Evolutionary conservation across 2,113 vertebrate species (phyloP).

Genomic region (Corythornis cristatus): DNA sequence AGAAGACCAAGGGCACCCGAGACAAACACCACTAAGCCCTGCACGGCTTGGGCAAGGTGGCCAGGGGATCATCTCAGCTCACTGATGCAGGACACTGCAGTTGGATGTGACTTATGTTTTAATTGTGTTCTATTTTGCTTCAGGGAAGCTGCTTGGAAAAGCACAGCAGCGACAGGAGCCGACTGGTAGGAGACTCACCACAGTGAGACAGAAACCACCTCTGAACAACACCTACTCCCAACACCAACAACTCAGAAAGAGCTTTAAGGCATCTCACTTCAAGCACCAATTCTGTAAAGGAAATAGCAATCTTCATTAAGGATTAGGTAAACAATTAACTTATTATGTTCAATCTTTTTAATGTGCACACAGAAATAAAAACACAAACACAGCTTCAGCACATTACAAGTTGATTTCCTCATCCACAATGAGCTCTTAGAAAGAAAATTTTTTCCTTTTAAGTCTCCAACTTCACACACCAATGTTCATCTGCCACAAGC

Average conservation of each 20-base stretch:
- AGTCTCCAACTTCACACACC: neutral
- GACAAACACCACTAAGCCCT: neutral
- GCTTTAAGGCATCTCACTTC: conserved; percentile 2
- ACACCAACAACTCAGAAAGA: neutral
- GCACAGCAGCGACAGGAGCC: neutral
- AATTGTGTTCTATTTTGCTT: neutral
- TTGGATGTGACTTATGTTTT: neutral
- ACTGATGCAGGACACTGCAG: neutral
- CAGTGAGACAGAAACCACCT: neutral
- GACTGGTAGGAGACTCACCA: fast-evolving
- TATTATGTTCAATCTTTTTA: conserved; percentile 58
- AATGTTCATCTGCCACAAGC: neutral
- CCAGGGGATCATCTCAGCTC: neutral
- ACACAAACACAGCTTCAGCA: conserved; percentile 2
- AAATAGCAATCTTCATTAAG: conserved; percentile 62
- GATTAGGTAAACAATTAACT: conserved; percentile 57
- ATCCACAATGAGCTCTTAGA: neutral
- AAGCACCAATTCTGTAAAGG: conserved; percentile 42
- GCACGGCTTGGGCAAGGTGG: fast-evolving
- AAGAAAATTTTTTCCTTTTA: neutral
- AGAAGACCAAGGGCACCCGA: neutral
- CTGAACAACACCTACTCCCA: neutral
- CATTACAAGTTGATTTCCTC: neutral
- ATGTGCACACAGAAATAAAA: conserved; percentile 20
- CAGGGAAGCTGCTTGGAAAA: neutral